Evolutionary conservation across 2,113 vertebrate genomes (phyloP).

Genomic region (Python bivittatus): DNA sequence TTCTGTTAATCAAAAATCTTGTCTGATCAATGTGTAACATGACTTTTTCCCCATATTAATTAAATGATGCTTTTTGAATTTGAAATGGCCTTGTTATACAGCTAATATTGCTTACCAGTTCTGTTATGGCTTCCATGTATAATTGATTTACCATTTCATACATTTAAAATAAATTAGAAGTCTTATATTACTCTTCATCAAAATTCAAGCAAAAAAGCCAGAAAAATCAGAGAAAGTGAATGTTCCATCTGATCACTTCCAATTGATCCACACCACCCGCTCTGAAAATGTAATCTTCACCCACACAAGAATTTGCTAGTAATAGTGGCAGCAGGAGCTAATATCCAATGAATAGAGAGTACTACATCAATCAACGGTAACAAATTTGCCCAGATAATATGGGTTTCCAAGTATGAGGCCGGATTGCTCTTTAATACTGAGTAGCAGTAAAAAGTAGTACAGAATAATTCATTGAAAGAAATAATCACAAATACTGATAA

Average conservation of each 20-base stretch:
- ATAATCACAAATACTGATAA: not conserved
- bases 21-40: conserved; percentile 24
- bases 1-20: conserved; percentile 41
- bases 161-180: conserved; percentile 35
- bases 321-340: not conserved
- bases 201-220: conserved; percentile 23
- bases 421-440: not conserved
- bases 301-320: not conserved
- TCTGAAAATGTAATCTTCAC: not conserved
- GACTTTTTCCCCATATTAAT: conserved; percentile 1
- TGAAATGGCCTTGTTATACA: conserved; percentile 11
- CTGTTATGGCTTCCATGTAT: conserved; percentile 2
- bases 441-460: not conserved
- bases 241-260: not conserved
- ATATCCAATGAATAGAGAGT: not conserved
- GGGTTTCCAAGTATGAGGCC: not conserved
- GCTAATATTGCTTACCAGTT: conserved; percentile 17
- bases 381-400: not conserved
- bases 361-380: not conserved
- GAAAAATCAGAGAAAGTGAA: conserved; percentile 1
- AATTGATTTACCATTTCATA: conserved; percentile 28
- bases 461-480: not conserved
- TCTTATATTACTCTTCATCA: conserved; percentile 21
- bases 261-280: not conserved
- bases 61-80: conserved; percentile 26